Percentiles rank a stretch among this genome's conserved stretches.
These are phyloP conservation scores for Zaprionus lineosus DNA, from an alignment of 2,888 invertebrate genomes.

Conservation along the genomic window DNA sequence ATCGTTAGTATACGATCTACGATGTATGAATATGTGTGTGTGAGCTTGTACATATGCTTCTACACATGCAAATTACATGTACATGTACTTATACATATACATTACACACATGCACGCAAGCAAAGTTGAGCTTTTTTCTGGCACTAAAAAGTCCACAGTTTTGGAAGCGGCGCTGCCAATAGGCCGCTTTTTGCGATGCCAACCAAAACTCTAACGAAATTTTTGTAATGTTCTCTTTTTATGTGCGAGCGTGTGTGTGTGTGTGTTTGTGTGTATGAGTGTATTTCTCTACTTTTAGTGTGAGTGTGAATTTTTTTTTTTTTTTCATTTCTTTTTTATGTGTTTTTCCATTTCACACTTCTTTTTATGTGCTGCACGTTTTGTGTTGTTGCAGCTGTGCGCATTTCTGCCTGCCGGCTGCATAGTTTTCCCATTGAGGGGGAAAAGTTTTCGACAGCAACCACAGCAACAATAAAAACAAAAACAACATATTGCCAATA, in stretches of 20 bases:
- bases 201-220: conserved; percentile 47
- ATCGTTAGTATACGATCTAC: too few relatives aligned
- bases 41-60: neutral
- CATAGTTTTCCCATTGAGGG: conserved; percentile 43
- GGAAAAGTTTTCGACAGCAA: conserved; percentile 45
- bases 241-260: conserved; percentile 2
- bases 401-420: conserved; percentile 51
- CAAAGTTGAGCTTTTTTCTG: conserved; percentile 2
- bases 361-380: conserved; percentile 54
- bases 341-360: conserved; percentile 71
- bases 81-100: neutral
- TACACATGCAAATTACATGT: neutral
- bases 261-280: conserved; percentile 19
- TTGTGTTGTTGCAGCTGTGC: conserved; percentile 61
- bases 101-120: neutral
- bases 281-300: too few relatives aligned
- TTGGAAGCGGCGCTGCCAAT: conserved; percentile 32
- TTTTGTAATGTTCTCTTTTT: conserved; percentile 49
- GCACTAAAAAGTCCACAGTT: conserved; percentile 9
- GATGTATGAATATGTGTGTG: too few relatives aligned
- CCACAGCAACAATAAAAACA: conserved; percentile 8
- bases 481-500: conserved; percentile 59
- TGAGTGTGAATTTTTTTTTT: conserved; percentile 26
- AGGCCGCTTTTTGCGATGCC: conserved; percentile 21
- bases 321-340: conserved; percentile 46